Evolutionary conservation across 2,113 vertebrate species (phyloP), one percentile per base, ranked within the genome.

Genomic region (Philantomba maxwellii): DNA sequence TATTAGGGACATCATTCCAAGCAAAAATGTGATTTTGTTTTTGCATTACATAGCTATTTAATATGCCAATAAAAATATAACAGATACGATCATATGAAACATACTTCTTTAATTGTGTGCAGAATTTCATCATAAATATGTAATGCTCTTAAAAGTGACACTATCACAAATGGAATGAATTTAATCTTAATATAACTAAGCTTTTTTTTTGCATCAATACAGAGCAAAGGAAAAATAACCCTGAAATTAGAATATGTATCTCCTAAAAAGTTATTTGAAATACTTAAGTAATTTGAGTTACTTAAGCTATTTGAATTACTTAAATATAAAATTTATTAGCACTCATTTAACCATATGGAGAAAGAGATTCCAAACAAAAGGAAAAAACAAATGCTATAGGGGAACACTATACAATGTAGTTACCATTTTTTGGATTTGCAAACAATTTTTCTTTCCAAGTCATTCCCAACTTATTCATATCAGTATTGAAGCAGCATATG

Each of bases 401-500:
- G 11, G 6, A 58, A 64, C 64, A 86, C 15, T 87, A 87, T 33
- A 83, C 13, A 93, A 55, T n/a, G 5, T 49, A 33, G 23, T 89
- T 89, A 92, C 73, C 64, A 70, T 58, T 60, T 92, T 92, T 75
- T 66, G 87, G 93, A 87, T 93, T 86, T 93, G 45, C 43, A 80
- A 83, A 78, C 58, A 33, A 77, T 43, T 94, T 96, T 91, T 70
- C 85, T 95, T 77, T 82, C 88, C 87, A 64, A 88, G 57, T 95
- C 95, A 47, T 89, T 95, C 55, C 77, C 93, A 89, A 95, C 66
- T 89, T 93, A 93, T 84, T 94, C 80, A 58, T 80, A 94, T 93
- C 86, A 77, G 58, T 86, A 95, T 89, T 97, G 81, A 92, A 86
- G 96, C 87, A 80, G 83, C 96, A 98, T 95, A 36, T 98, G 98